Percentiles rank a stretch among this genome's conserved stretches.
Evolutionary conservation across 1,140 invertebrate species (phyloP).

Genomic region (Scaptomyza graminum): DNA sequence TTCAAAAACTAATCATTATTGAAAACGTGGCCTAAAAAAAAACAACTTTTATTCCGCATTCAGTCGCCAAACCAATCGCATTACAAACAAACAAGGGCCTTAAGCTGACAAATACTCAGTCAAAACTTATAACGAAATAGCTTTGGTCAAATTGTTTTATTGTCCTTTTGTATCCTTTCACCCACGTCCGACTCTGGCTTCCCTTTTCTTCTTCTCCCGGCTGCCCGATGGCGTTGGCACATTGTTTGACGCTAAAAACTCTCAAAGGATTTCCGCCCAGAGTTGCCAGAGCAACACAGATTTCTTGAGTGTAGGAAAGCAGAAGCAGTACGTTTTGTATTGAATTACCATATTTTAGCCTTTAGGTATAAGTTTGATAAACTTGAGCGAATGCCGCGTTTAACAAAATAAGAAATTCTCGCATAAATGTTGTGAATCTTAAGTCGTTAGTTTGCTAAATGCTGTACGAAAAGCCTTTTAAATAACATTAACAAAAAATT

Average conservation of each 20-base stretch:
- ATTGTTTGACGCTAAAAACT: conserved; percentile 40
- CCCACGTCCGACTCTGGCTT: background rate
- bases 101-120: conserved; percentile 27
- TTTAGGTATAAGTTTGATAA: no score
- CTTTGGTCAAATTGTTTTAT: conserved; percentile 71
- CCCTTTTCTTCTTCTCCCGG: conserved; percentile 16
- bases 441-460: no score
- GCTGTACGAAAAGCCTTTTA: no score
- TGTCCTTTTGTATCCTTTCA: conserved; percentile 42
- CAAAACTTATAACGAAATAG: conserved; percentile 72
- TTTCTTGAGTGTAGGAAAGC: conserved; percentile 3
- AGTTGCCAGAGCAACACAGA: conserved; percentile 14
- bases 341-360: conserved; percentile 27
- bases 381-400: no score
- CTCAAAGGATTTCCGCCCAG: conserved; percentile 32
- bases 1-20: conserved; percentile 71
- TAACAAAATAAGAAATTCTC: no score
- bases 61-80: conserved; percentile 30
- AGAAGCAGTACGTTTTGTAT: conserved; percentile 18
- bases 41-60: conserved; percentile 49
- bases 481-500: no score
- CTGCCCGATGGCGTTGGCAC: background rate
- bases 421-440: no score
- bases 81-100: conserved; percentile 13
- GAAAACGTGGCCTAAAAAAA: conserved; percentile 60